Percentiles rank a stretch among this genome's conserved stretches.
These are phyloP conservation scores for Gopherus flavomarginatus DNA, from an alignment of 2,113 vertebrate genomes.

Conservation along the genomic window DNA sequence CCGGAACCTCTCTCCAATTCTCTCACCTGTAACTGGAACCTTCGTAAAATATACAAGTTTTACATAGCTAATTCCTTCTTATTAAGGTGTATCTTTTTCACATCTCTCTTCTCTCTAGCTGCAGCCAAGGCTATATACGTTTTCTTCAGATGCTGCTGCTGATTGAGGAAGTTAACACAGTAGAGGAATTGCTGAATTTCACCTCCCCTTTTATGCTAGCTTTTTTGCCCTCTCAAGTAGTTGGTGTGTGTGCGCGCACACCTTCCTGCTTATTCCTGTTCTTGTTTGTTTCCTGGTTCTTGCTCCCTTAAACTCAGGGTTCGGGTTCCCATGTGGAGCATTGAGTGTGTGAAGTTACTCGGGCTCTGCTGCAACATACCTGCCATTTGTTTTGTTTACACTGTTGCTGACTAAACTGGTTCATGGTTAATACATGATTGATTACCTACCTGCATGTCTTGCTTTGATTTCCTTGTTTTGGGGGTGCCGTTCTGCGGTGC, in stretches of 20 bases:
- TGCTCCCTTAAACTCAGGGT: background rate
- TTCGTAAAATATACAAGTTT: background rate
- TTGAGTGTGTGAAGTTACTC: background rate
- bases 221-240: background rate
- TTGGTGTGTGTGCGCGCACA: no score
- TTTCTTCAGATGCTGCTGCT: background rate
- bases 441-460: background rate
- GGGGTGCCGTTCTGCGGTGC: background rate
- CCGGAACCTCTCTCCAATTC: accelerated
- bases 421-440: background rate
- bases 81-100: background rate
- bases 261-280: background rate
- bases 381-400: background rate
- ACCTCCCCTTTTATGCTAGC: background rate
- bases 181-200: background rate
- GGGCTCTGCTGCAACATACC: background rate
- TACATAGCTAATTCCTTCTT: background rate
- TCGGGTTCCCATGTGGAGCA: background rate
- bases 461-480: background rate
- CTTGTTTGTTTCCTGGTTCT: background rate
- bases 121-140: background rate
- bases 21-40: background rate
- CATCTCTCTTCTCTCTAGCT: background rate
- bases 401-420: background rate
- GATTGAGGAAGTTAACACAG: background rate